phyloP scores from a whole-genome alignment of 2,888 invertebrate species.

The Amphipoea oculea region DNA sequence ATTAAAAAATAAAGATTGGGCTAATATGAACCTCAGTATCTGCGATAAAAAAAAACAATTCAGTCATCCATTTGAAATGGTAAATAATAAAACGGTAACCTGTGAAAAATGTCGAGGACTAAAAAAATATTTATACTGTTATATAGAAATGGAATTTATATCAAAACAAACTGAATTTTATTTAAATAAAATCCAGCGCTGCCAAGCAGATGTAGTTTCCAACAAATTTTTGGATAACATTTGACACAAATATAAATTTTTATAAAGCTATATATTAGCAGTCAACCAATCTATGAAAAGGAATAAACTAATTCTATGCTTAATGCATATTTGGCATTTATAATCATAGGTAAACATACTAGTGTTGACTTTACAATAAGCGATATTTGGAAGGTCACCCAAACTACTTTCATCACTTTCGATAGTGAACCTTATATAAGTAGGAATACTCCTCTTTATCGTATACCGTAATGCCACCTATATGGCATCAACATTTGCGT shows the following conservation, averaged over 20 bases:
- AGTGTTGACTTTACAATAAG: not conserved
- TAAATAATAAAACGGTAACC: conserved; percentile 5
- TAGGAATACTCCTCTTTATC: not conserved
- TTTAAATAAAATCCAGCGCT: not conserved
- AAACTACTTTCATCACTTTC: not conserved
- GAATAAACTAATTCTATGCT: not conserved
- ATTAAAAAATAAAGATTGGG: not conserved
- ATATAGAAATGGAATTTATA: conserved; percentile 13
- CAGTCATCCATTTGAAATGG: not conserved
- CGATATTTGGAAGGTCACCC: not conserved
- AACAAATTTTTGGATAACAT: not conserved
- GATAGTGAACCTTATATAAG: not conserved
- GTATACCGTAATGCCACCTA: not conserved
- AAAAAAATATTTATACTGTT: not conserved
- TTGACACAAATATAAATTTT: conserved; percentile 1
- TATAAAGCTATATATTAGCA: not conserved
- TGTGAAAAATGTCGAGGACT: not conserved
- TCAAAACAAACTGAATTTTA: conserved; percentile 25
- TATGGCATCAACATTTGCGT: not conserved
- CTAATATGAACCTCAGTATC: not conserved
- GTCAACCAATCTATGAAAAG: not conserved
- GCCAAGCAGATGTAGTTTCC: not conserved
- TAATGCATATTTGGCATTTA: not conserved
- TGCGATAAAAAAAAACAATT: not conserved
- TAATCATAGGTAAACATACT: not conserved